Evolutionary conservation across 2,888 invertebrate species (phyloP).

Genomic region (Cephus runcator): DNA sequence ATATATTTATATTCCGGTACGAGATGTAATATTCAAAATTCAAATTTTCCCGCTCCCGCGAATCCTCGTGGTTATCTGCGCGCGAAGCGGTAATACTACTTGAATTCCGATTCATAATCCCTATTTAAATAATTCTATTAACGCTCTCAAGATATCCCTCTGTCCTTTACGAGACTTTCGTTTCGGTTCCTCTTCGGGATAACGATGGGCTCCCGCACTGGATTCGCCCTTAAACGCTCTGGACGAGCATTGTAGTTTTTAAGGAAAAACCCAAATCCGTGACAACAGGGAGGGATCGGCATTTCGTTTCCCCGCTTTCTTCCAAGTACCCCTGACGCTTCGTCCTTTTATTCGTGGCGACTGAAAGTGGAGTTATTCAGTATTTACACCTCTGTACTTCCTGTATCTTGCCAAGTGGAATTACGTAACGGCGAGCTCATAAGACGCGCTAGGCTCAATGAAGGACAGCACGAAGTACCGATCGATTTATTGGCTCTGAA

Average conservation of each 20-base stretch:
- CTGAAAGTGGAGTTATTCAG: not conserved
- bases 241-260: not conserved
- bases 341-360: not conserved
- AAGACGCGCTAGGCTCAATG: not conserved
- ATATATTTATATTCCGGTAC: not conserved
- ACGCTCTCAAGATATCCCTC: not conserved
- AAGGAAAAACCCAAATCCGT: not conserved
- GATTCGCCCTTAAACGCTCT: not conserved
- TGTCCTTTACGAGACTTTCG: not conserved
- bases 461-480: not conserved
- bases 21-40: not conserved
- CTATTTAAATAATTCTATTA: constrained; percentile 6
- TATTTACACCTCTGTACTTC: not conserved
- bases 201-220: not conserved
- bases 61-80: not conserved
- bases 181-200: not conserved
- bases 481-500: not conserved
- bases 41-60: not conserved
- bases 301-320: not conserved
- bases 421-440: not conserved
- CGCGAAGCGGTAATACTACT: not conserved
- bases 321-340: not conserved
- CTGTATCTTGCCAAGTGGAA: not conserved
- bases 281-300: not conserved
- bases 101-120: not conserved